Conservation (phyloP, 2,113 vertebrate genomes). For the Hippocampus zosterae region DNA sequence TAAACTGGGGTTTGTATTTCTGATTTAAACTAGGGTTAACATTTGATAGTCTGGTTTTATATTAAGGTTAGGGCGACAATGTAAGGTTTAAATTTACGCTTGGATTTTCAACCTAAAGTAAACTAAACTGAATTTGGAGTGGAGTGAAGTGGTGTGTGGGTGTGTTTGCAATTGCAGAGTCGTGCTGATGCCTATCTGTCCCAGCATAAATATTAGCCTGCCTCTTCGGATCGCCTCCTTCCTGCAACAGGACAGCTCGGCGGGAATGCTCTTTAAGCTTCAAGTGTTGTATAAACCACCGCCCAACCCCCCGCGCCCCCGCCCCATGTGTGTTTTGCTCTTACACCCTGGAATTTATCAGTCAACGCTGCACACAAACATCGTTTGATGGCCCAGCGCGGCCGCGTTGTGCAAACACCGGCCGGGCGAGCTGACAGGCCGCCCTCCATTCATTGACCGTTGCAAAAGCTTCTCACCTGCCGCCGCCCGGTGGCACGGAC, state of each 20-base stretch:
- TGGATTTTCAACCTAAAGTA: no score
- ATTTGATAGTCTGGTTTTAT: no score
- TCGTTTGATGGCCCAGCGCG: conserved; percentile 5
- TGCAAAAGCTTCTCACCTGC: not conserved
- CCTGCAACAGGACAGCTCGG: conserved; percentile 31
- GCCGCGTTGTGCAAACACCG: conserved; percentile 26
- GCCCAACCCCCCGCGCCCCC: not conserved
- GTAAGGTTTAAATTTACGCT: no score
- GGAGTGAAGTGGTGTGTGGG: not conserved
- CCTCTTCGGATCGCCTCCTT: conserved; percentile 61
- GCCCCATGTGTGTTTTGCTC: conserved; percentile 19
- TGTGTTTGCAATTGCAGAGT: not conserved
- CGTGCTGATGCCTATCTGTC: conserved; percentile 62
- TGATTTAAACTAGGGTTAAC: no score
- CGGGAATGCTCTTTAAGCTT: not conserved
- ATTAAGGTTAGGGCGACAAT: no score
- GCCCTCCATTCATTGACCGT: not conserved
- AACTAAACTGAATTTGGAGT: no score
- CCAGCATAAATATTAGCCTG: conserved; percentile 51
- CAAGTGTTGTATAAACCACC: not conserved
- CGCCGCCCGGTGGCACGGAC: no score
- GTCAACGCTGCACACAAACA: conserved; percentile 8
- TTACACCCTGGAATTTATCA: conserved; percentile 38
- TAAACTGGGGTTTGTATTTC: no score
- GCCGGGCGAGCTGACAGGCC: not conserved